Percentiles rank a stretch among this genome's conserved stretches.
Evolutionary conservation across 2,888 invertebrate species (phyloP).

Genomic region (Spodoptera picta): DNA sequence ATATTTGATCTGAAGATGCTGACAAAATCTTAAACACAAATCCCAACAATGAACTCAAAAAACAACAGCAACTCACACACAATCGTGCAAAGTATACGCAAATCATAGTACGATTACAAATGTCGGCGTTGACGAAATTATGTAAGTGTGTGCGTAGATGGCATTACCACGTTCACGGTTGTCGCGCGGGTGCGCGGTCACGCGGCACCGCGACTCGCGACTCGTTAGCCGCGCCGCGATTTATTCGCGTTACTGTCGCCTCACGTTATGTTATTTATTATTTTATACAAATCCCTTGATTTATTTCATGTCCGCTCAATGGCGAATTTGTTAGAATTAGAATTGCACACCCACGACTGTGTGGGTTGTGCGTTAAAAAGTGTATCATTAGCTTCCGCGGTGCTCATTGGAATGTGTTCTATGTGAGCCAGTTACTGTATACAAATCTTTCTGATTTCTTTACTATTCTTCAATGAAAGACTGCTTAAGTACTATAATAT

Average conservation of each 20-base stretch:
- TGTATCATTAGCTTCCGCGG: slow-evolving; percentile 36
- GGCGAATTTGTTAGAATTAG: slow-evolving; percentile 55
- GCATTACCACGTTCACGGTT: slow-evolving; percentile 63
- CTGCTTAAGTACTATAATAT: too few species aligned
- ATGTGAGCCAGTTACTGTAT: background rate
- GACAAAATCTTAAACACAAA: too few species aligned
- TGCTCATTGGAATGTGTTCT: slow-evolving; percentile 2
- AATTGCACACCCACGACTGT: slow-evolving; percentile 47
- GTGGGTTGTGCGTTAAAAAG: slow-evolving; percentile 43
- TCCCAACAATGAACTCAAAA: too few species aligned
- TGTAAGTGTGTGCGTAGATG: slow-evolving; percentile 52
- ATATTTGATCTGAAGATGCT: too few species aligned
- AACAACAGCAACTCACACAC: background rate
- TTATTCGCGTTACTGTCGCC: slow-evolving; percentile 68
- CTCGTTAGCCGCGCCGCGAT: slow-evolving; percentile 70
- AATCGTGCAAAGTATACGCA: slow-evolving; percentile 25
- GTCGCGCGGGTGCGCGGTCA: slow-evolving; percentile 49
- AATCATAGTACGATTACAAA: slow-evolving; percentile 16
- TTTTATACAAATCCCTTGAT: slow-evolving; percentile 58
- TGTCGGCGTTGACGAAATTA: slow-evolving; percentile 29
- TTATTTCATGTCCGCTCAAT: slow-evolving; percentile 51
- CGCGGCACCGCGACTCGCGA: slow-evolving; percentile 57
- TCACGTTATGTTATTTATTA: slow-evolving; percentile 69
- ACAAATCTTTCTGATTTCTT: too few species aligned
- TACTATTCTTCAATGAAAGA: too few species aligned